Base-by-base conservation (phyloP, 2,113 vertebrate genomes). In the Chionodraco myersi region DNA sequence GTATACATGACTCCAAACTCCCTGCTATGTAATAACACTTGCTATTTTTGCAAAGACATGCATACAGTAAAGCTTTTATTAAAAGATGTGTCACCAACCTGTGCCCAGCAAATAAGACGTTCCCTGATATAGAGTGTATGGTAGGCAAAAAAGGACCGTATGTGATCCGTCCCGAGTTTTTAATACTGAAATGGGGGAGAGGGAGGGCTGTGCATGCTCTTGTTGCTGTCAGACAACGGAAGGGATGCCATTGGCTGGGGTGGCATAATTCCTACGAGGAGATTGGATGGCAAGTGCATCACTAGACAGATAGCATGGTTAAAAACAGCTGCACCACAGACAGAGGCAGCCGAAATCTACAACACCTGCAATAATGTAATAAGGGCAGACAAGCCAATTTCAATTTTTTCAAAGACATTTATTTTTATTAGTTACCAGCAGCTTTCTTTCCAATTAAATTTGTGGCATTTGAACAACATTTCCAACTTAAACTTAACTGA, bases 391-490 rank as follows among this genome's bases (percentile, higher is more conserved):
- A 62, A 78, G 80, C 75, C 69, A 41, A 77, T 84, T 77, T 81
- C 77, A 49, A 86, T 89, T 93, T 92, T 92, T 92, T 94, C 91
- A 88, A 91, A 93, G 88, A 93, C 88, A 90, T 92, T 91, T 91
- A 89, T 88, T 92, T 30, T 95, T 94, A 94, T 95, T 95, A 93
- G 93, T 95, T 94, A 91, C 87, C 93, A 94, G 94, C 94, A 94
- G 94, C 94, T 91, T 93, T 66, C 86, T 91, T 93, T 94, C 93
- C 90, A 95, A 94, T 93, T 86, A 71, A 86, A 81, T 41, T 41
- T 90, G 93, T 94, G 92, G 90, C 90, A 93, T 94, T 90, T 85
- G 70, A 88, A 81, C 84, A 84, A 88, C 90, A 88, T 94, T 91
- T 90, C 67, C 77, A 94, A 94, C 91, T 91, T 91, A 93, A 95